Evolutionary conservation across 2,888 invertebrate genomes (phyloP).

Genomic region (Rotaria macrura): DNA sequence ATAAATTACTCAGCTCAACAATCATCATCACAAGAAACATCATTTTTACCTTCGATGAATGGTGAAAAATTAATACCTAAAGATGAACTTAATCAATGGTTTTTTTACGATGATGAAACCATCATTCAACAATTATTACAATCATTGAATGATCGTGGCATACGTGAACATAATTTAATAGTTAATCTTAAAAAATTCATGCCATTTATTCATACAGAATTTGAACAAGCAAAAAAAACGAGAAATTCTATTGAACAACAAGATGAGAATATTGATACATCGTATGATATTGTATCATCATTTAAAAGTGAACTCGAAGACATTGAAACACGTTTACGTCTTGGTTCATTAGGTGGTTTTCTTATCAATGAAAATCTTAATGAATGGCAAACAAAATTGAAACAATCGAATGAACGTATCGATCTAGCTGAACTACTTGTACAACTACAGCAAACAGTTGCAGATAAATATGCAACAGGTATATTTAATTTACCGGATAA

Average conservation of each 20-base stretch:
- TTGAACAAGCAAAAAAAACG: neutral
- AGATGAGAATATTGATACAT: too few relatives aligned
- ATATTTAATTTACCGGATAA: neutral
- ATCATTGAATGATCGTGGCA: slow-evolving; percentile 69
- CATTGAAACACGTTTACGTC: neutral
- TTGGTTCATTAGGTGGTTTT: slow-evolving; percentile 13
- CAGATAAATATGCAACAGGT: neutral
- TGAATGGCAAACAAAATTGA: neutral
- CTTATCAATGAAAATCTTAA: neutral
- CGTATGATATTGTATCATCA: neutral
- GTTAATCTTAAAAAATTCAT: neutral
- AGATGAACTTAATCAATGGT: slow-evolving; percentile 55
- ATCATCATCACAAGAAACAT: neutral
- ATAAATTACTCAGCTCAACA: neutral
- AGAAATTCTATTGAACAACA: neutral
- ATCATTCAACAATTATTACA: slow-evolving; percentile 64
- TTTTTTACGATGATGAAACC: slow-evolving; percentile 62
- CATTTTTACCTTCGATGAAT: neutral
- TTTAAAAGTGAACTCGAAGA: too few relatives aligned
- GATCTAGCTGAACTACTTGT: neutral
- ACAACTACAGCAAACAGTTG: slow-evolving; percentile 15
- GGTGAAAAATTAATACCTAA: slow-evolving; percentile 34
- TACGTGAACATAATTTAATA: slow-evolving; percentile 66
- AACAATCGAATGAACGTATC: too few relatives aligned
- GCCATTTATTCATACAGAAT: neutral